Evolutionary conservation across 2,888 invertebrate species (phyloP).

Genomic region (Hoplodrina blanda): DNA sequence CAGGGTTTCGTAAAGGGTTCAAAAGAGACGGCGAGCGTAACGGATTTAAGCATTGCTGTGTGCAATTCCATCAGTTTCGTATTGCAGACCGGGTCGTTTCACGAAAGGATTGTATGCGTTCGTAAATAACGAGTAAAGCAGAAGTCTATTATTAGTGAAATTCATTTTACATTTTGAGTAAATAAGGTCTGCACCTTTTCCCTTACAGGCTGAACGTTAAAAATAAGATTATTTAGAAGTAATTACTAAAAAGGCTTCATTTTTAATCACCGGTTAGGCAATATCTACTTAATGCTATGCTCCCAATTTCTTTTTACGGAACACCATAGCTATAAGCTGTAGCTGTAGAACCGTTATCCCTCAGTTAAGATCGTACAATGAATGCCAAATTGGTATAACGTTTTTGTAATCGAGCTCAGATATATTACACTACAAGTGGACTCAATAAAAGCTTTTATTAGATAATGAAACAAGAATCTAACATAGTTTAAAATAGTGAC

Average conservation of each 20-base stretch:
- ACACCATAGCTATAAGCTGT: neutral
- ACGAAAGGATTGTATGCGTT: conserved; percentile 55
- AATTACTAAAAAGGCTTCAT: neutral
- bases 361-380: too few relatives aligned
- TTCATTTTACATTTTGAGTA: conserved; percentile 12
- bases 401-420: neutral
- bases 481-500: neutral
- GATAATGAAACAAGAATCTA: neutral
- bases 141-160: conserved; percentile 29
- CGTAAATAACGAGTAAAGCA: conserved; percentile 30
- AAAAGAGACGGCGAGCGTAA: conserved; percentile 84
- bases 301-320: neutral
- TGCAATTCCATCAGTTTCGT: conserved; percentile 83
- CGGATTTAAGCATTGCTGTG: conserved; percentile 85
- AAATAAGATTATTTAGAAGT: neutral
- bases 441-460: neutral
- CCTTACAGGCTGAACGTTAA: neutral
- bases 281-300: neutral
- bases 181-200: conserved; percentile 13
- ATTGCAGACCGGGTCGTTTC: conserved; percentile 68
- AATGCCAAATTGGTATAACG: neutral
- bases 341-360: neutral
- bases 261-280: neutral
- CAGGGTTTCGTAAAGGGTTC: conserved; percentile 76
- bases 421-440: neutral